phyloP scores from a whole-genome alignment of 2,888 invertebrate species.

The Ectemnius cavifrons region DNA sequence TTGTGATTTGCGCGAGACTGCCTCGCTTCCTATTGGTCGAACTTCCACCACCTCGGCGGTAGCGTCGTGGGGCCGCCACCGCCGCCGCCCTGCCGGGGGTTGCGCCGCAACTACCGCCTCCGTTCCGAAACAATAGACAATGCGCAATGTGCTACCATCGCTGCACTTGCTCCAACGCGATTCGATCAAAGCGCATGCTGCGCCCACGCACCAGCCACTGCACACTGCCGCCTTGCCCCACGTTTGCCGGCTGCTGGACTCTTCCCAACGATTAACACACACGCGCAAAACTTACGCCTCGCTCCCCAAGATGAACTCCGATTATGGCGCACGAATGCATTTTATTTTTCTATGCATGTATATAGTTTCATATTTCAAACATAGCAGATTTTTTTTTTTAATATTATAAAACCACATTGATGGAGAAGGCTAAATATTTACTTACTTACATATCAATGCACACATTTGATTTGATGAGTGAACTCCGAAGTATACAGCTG shows the following conservation, averaged over 20 bases:
- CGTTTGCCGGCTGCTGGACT: background rate
- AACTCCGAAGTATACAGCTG: background rate
- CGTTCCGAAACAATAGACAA: constrained; percentile 72
- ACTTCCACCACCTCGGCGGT: constrained; percentile 65
- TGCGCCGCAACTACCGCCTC: constrained; percentile 66
- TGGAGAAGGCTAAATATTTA: too few relatives aligned
- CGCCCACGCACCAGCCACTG: background rate
- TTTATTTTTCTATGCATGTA: too few relatives aligned
- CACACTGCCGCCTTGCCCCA: background rate
- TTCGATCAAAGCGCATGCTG: constrained; percentile 3
- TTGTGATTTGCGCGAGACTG: constrained; percentile 78
- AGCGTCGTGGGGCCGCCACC: constrained; percentile 67
- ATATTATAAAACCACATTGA: too few relatives aligned
- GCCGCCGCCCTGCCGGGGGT: constrained; percentile 61
- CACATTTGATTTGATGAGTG: too few relatives aligned
- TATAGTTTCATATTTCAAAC: too few relatives aligned
- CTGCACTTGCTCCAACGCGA: constrained; percentile 36
- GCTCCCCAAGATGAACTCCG: too few relatives aligned
- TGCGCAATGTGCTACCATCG: constrained; percentile 57
- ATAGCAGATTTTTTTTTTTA: too few relatives aligned
- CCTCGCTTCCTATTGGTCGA: constrained; percentile 69
- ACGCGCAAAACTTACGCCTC: too few relatives aligned
- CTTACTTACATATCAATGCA: too few relatives aligned
- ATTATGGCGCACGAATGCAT: too few relatives aligned
- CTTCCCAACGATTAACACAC: too few relatives aligned